Evolutionary conservation across 1,140 invertebrate genomes (phyloP).

Genomic region (Calosoma granatense): DNA sequence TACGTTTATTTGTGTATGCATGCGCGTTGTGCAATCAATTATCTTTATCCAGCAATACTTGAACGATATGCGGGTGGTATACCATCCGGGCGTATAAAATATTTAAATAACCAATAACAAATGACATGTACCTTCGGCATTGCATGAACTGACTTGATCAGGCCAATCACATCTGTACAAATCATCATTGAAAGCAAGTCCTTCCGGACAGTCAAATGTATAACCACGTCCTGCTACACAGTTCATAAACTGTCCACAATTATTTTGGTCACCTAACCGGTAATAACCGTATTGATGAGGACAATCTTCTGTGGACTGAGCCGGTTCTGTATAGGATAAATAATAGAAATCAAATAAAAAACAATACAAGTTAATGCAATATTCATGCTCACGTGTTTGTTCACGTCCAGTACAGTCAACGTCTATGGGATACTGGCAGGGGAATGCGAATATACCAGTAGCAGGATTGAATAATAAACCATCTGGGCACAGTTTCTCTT

Average conservation of each 20-base stretch:
- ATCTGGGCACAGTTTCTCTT: conserved; percentile 72
- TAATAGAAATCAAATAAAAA: conserved; percentile 15
- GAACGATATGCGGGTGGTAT: neutral
- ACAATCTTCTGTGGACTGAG: conserved; percentile 64
- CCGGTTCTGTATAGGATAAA: too few species aligned
- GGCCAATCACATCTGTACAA: conserved; percentile 79
- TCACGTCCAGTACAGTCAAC: conserved; percentile 62
- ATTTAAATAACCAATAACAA: neutral
- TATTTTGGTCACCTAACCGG: conserved; percentile 52
- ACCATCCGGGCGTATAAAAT: neutral
- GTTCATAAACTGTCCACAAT: conserved; percentile 77
- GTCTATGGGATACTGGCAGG: conserved; percentile 75
- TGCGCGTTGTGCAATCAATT: neutral
- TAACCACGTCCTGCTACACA: conserved; percentile 61
- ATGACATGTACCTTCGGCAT: conserved; percentile 55
- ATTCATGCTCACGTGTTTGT: conserved; percentile 61
- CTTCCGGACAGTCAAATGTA: conserved; percentile 50
- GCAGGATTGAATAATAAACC: conserved; percentile 74
- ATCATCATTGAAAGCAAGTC: conserved; percentile 70
- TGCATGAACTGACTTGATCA: conserved; percentile 64
- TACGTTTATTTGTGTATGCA: neutral
- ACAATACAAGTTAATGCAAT: too few species aligned
- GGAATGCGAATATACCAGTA: conserved; percentile 55
- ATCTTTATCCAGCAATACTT: too few species aligned
- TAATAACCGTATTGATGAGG: conserved; percentile 80